Percentiles rank a stretch among this genome's conserved stretches.
phyloP scores from a whole-genome alignment of 37 sponge, comb jelly and placozoan species.

The Petrosia ficiformis region DNA sequence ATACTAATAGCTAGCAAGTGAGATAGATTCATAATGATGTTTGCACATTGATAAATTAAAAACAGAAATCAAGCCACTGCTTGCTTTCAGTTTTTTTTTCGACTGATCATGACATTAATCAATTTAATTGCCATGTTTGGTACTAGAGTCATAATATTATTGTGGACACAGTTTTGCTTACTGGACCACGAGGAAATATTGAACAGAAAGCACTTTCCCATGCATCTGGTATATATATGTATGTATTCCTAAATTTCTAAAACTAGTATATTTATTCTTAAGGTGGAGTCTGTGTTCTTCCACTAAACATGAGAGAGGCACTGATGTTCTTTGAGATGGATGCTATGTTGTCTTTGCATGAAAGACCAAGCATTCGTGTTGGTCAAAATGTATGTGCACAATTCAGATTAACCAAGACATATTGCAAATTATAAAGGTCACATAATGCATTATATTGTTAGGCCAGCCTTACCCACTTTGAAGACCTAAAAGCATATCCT shows the following conservation, averaged over 20 bases:
- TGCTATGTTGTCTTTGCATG: no score
- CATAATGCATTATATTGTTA: no score
- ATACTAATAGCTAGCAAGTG: neutral
- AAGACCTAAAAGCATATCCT: no score
- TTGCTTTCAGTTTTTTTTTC: no score
- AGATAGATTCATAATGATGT: neutral
- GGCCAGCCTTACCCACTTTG: no score
- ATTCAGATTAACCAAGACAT: no score
- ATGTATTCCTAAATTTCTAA: neutral
- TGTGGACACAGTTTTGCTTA: slow-evolving; percentile 15
- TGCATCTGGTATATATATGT: slow-evolving; percentile 9
- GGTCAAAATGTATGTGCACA: no score
- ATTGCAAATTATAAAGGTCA: no score
- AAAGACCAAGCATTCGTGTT: no score
- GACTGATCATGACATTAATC: no score
- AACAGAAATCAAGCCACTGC: no score
- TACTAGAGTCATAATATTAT: slow-evolving; percentile 5
- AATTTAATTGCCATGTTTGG: neutral
- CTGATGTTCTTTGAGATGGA: slow-evolving; percentile 12
- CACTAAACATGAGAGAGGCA: neutral
- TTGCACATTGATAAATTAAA: no score
- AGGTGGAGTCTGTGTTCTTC: slow-evolving; percentile 11
- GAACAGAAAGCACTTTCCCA: slow-evolving; percentile 12
- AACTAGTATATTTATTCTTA: neutral
- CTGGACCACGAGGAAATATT: neutral